Evolutionary conservation across 1,140 invertebrate genomes (phyloP), one percentile per base, ranked within the genome.

Genomic region (Danaus melanippus): DNA sequence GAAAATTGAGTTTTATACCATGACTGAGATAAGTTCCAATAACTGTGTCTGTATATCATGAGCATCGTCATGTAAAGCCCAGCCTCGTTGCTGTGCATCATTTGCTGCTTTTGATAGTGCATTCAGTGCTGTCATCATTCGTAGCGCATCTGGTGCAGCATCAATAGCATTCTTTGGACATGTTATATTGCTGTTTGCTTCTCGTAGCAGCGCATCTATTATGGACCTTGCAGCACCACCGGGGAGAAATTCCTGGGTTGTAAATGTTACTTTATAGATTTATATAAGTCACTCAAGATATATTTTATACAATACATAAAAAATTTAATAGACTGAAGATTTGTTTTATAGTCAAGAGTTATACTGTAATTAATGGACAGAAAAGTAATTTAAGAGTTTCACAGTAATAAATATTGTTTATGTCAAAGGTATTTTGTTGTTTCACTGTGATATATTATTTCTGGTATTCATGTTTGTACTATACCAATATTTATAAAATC

Each of bases 41-140:
- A 97, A 89, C 72, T 95, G 93, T 60, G 93, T 92, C 43, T 92
- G 90, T 73, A 98, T 97, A 55, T 93, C 92, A 51, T 90, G 89
- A 68, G 97, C 95, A 83, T 98, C 96, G 83, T 97, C 96, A 84
- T 97, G 94, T 5, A 98, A 86, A 71, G 95, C 94, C 96, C 96
- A 98, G 63, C 94, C 96, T 64, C 96, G 89, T 69, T 98, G 96
- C 74, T 98, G 96, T 0, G 95, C 95, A 74, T 98, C 96, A 79
- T 97, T 95, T 64, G 96, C 96, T 63, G 95, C 96, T 46, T 92
- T 93, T 9, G 93, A 94, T 50, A 98, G 84, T 66, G 96, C 92
- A 40, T 89, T 90, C 58, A 97, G 93, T 51, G 96, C 92, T 46
- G 92, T 90, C 80, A 92, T 92, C 70, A 98, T 88, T 32, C 93